These are phyloP conservation scores for Stratiolaelaps scimitus DNA, from an alignment of 1,140 invertebrate genomes.

Conservation along the genomic window DNA sequence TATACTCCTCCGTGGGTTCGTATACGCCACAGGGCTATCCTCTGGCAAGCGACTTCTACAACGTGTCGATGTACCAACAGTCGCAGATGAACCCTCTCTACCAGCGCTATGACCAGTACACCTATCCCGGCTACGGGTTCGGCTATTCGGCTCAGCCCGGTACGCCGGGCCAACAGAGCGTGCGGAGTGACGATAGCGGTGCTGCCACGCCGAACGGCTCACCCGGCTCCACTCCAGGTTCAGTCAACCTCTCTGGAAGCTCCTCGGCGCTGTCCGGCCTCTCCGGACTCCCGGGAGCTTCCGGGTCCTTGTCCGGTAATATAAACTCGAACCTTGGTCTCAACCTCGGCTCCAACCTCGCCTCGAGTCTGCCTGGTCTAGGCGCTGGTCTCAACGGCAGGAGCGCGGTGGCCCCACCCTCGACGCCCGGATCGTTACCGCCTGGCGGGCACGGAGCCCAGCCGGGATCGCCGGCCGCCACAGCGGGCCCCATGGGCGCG, in stretches of 20 bases:
- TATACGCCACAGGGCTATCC: conserved; percentile 24
- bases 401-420: background rate
- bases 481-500: background rate
- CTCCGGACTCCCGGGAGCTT: conserved; percentile 19
- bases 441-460: background rate
- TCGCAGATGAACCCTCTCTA: conserved; percentile 28
- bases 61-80: conserved; percentile 20
- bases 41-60: conserved; percentile 24
- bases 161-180: conserved; percentile 24
- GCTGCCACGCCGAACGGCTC: conserved; percentile 19
- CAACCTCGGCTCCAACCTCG: conserved; percentile 27
- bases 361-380: conserved; percentile 28
- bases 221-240: conserved; percentile 27
- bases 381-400: conserved; percentile 8
- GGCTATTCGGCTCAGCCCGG: conserved; percentile 25
- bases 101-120: conserved; percentile 28
- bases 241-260: conserved; percentile 29
- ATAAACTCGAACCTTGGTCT: conserved; percentile 29
- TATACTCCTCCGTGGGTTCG: conserved; percentile 26
- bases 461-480: background rate
- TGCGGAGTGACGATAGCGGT: conserved; percentile 27
- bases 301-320: conserved; percentile 28
- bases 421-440: background rate
- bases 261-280: conserved; percentile 9
- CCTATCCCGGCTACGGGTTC: conserved; percentile 25